A percentile compares a stretch with the other conserved stretches of the same genome.
Evolutionary conservation across 2,113 vertebrate genomes (phyloP).

Genomic region (Talpa occidentalis): DNA sequence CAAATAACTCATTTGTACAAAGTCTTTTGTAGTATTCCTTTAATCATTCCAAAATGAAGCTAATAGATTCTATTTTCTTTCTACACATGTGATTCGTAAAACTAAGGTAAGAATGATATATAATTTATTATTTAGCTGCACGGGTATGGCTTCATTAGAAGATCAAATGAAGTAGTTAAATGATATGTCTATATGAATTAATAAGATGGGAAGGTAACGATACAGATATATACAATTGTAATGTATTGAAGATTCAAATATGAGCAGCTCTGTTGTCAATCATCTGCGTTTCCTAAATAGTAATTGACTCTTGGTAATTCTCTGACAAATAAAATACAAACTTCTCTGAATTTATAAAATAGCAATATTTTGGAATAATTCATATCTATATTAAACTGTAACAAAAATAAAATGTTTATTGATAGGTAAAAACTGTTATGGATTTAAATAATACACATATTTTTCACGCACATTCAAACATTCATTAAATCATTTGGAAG

Average conservation of each 20-base stretch:
- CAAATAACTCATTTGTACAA: not conserved
- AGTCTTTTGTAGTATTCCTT: not conserved
- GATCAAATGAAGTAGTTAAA: not conserved
- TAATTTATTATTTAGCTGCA: not conserved
- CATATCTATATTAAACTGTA: not conserved
- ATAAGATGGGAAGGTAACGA: not conserved
- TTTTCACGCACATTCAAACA: not conserved
- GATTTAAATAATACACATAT: not conserved
- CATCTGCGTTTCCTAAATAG: not conserved
- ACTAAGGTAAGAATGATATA: not conserved
- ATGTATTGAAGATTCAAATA: not conserved
- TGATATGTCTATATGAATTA: not conserved
- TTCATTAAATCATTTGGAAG: not conserved
- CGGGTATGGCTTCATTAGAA: not conserved
- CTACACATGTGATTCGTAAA: not conserved
- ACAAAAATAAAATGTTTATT: not conserved
- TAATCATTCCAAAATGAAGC: constrained; percentile 24
- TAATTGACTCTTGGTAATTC: not conserved
- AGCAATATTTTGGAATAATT: not conserved
- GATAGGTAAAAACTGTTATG: not conserved
- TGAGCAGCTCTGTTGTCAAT: not conserved
- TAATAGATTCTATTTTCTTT: not conserved
- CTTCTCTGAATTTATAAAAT: not conserved
- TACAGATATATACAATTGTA: not conserved
- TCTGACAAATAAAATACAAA: constrained; percentile 23